Evolutionary conservation across 53 echinoderm and acorn worm species (phyloP), one percentile per base, ranked within the genome.

Genomic region (Crossaster papposus): DNA sequence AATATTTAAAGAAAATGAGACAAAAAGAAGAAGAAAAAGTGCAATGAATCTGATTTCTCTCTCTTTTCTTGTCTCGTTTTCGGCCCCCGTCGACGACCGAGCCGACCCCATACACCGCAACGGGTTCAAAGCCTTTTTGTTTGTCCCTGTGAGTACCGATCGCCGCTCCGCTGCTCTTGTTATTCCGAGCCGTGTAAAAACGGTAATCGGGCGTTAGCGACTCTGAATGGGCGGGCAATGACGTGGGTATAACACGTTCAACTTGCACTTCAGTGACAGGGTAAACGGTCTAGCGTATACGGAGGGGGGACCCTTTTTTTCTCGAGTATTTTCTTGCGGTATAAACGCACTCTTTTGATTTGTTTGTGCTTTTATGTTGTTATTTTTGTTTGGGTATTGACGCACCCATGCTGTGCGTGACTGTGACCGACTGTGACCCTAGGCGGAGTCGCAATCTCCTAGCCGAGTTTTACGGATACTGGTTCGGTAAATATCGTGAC

Each of bases 151-250:
- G 17, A 58, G 72, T 72, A 14, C n/a, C 14, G 14, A 7, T 32
- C 44, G 35, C 37, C 76, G 23, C 30, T 30, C 30, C 44, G 70
- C 68, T 33, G 12, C 31, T 15, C 50, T 7, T 85, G 85, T 85
- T 85, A 85, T 85, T 73, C 51, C 73, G 20, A 85, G 73, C 31
- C 26, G 53, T 52, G 30, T 85, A 44, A 44, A 44, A 44, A 44
- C 44, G 44, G 44, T 44, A 85, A 85, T 85, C 85, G 73, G 85
- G 85, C 85, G 85, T 73, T 85, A 53, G 31, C 52, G 53, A 52
- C 51, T 65, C 28, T 85, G 44, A 50, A 51, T 51, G 73, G 85
- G 73, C 54, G 73, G 72, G 85, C 85, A 85, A 3, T 85, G 85
- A 85, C 85, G 52, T 83, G 85, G 23, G 24, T 11, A 68, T 82